Evolutionary conservation across 2,888 invertebrate species (phyloP), one percentile per base, ranked within the genome.

Genomic region (Synergus itoensis): DNA sequence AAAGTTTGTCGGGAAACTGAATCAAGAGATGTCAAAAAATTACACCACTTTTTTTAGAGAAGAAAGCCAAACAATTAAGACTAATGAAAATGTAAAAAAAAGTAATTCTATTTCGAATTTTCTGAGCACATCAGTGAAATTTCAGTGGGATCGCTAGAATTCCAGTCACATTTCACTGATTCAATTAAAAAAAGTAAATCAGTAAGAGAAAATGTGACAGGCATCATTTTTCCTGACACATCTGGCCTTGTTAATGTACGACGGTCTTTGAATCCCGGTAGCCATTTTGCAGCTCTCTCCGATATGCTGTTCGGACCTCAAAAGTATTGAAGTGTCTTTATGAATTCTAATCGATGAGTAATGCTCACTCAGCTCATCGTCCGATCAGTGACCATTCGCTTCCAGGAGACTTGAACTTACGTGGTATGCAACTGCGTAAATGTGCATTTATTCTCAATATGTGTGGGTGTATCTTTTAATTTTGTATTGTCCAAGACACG

Each of bases 271-370:
- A 73, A 40, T 73, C 73, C 12, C 21, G 12, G 60, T 60, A 60
- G 73, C 36, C 73, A 73, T 73, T 69, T 69, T 69, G 69, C 69
- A 69, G 69, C 12, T 28, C 73, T 73, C 83, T 78, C 80, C 80
- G 76, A 28, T 28, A 78, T 81, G 80, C 77, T 80, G 77, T 80
- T 80, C 80, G 82, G 80, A 79, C 82, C 84, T 85, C 81, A 85
- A 85, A 84, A 83, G 86, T 80, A 83, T 78, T 79, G 77, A 78
- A 81, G 82, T 80, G 80, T 83, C 82, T 80, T 82, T 83, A 83
- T 86, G 84, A 84, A 86, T 86, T 83, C 80, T 82, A 86, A 86
- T 86, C 85, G 83, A 81, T 84, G 82, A 84, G 21, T 45, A 73
- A 84, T 81, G 81, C 76, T 21, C 64, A 45, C 73, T 63, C 62